Evolutionary conservation across 2,888 invertebrate genomes (phyloP), one percentile per base, ranked within the genome.

Genomic region (Drosophila glabriapex): DNA sequence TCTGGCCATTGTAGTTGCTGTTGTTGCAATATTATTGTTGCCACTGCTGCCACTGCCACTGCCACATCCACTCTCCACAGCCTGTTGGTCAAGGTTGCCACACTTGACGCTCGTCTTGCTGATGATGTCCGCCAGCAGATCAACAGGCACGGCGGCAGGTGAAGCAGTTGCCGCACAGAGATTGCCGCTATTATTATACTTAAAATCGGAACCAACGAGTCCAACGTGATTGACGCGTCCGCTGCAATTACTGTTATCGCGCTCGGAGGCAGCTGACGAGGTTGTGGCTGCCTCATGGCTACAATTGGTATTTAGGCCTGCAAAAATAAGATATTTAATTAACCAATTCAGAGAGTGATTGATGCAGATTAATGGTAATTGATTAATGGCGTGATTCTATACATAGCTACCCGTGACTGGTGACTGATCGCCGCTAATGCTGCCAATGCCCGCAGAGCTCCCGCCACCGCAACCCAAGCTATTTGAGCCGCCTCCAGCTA

Each of bases 371-470:
- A 25, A 25, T 46, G 46, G 22, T 16, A 7, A 25, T 22, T 16
- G 14, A 46, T 16, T 25, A 25, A 25, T 25, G 46, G 22, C 22
- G 16, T 46, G 25, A 46, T 25, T 46, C 9, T 9, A 46, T 7
- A 31, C 4, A 4, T 28, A 22, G 14, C 53, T 85, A 87, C 87
- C 84, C 55, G 73, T 77, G 28, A 82, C 67, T 25, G 90, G 90
- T 0, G 88, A 90, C 59, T 89, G 89, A 35, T 90, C 85, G 7
- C 76, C 83, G 56, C 89, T 86, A 19, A 78, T 61, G 65, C 69
- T 76, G 54, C 70, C 70, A 16, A 80, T 71, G 49, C 80, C 82
- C 29, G 39, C 58, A 31, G 22, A n/a, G 19, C 65, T 68, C n/a
- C 73, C 67, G 5, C 64, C 73, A 14, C 46, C 14, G 14, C 46